phyloP scores from a whole-genome alignment of 2,797 vertebrate species.

The Epinephelus awoara region DNA sequence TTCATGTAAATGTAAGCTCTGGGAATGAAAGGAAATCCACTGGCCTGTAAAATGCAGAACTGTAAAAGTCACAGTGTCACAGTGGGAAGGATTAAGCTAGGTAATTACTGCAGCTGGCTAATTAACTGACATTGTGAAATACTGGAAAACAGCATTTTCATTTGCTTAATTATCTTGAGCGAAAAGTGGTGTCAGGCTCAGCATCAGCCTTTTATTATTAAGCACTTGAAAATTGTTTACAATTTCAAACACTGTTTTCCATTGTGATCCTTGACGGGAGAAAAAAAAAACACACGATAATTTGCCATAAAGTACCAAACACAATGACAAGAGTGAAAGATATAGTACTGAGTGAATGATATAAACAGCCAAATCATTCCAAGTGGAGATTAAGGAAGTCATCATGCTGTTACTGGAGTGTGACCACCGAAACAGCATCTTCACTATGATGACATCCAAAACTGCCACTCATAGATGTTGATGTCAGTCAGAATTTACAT shows the following conservation, averaged over 20 bases:
- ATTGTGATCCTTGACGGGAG: slow-evolving; percentile 8
- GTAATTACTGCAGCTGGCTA: slow-evolving; percentile 55
- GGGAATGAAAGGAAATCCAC: slow-evolving; percentile 14
- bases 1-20: neutral
- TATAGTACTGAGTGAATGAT: neutral
- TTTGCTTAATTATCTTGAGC: slow-evolving; percentile 52
- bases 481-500: slow-evolving; percentile 17
- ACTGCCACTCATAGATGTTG: slow-evolving; percentile 7
- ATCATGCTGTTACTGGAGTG: slow-evolving; percentile 9
- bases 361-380: neutral
- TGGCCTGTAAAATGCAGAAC: slow-evolving; percentile 19
- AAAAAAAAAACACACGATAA: neutral
- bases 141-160: slow-evolving; percentile 28
- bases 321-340: neutral
- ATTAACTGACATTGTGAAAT: slow-evolving; percentile 51
- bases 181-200: slow-evolving; percentile 29
- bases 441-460: neutral
- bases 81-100: slow-evolving; percentile 43
- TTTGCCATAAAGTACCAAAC: neutral
- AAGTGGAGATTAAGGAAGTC: neutral
- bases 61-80: slow-evolving; percentile 30
- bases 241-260: slow-evolving; percentile 25
- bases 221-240: slow-evolving; percentile 40
- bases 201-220: slow-evolving; percentile 5
- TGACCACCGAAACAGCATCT: slow-evolving; percentile 22